Evolutionary conservation across 2,113 vertebrate genomes (phyloP), one percentile per base, ranked within the genome.

Genomic region (Oncorhynchus mykiss): DNA sequence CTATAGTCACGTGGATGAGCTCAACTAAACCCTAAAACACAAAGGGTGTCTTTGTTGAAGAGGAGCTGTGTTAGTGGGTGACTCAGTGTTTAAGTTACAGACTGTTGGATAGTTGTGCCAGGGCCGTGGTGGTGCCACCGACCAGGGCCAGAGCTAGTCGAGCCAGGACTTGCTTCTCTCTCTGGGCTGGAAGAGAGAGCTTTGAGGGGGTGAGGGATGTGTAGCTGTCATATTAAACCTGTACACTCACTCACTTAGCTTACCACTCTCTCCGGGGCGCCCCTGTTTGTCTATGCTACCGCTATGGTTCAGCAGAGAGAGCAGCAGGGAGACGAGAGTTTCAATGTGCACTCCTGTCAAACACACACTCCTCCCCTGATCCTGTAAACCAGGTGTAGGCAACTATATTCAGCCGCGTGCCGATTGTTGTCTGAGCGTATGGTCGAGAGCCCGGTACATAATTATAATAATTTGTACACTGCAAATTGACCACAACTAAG

Each of bases 271-370:
- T 84, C 90, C 77, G 77, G 91, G 89, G 86, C 81, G 84, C 86
- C 88, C 82, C 86, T 92, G 91, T 91, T 92, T 89, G 90, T 92
- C 90, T 89, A 85, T 88, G 85, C 85, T 80, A 79, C 84, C 87
- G 91, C 90, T 90, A 90, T 84, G 90, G 88, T 91, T 92, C 90
- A 92, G 91, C 83, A 85, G 87, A 91, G 89, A 91, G 90, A 87
- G 87, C 89, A 88, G 86, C 89, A 83, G 89, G 82, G 90, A 90
- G 88, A 91, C 74, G 82, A 82, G 85, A 85, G 83, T 80, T 85
- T 89, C 88, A 57, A 78, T 86, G 90, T 87, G 87, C 86, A 84
- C 80, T 90, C 80, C 90, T 92, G 91, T 91, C 90, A 90, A 86
- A 85, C 91, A 89, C 86, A 88, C 87, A 85, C 85, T 80, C 54